Base-by-base conservation (phyloP, 1,140 invertebrate genomes). In the Diploscapter pachys region DNA sequence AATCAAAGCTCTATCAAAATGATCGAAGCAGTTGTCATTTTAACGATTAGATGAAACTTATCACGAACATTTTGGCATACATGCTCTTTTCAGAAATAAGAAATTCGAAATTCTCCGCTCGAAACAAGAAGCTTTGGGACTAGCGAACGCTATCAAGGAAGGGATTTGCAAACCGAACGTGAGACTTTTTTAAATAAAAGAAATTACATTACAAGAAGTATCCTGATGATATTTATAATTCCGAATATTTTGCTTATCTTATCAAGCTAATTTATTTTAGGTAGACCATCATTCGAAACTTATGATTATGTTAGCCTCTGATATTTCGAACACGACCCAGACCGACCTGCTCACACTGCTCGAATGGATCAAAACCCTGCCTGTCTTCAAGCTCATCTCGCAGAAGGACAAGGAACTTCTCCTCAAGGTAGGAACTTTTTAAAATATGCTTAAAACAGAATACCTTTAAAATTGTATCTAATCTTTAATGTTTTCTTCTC, bases 281-380 rank as follows among this genome's bases (percentile, higher is more conserved):
- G 48, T 75, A 61, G 53, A 67, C 50, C 3, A 55, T 8, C 57
- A 77, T 8, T 56, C 62, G 55, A 72, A 73, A 59, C 62, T 79
- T 68, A 75, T 75, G 78, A 76, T 79, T 2, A 77, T 68, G 68
- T 53, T 79, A 4, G 78, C 63, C n/a, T 62, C 57, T 3, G 78
- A 79, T 57, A 78, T 78, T 65, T 75, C 78, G 9, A 76, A 56
- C 6, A 63, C 68, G 5, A 79, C 78, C 9, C 78, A 79, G 51
- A 74, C 66, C 6, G 78, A 79, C 49, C 66, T 79, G 4, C 50
- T 78, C 9, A 79, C 71, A 72, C 78, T 79, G 76, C n/a, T 79
- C 4, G 78, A 79, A 65, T 79, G 78, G 78, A 67, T 70, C 2
- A 52, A 67, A 9, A 63, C 77, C 6, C 67, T 79, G 5, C 78